These are phyloP conservation scores for Sinohyriopsis cumingii DNA, from an alignment of 2,888 invertebrate genomes.

Conservation along the genomic window DNA sequence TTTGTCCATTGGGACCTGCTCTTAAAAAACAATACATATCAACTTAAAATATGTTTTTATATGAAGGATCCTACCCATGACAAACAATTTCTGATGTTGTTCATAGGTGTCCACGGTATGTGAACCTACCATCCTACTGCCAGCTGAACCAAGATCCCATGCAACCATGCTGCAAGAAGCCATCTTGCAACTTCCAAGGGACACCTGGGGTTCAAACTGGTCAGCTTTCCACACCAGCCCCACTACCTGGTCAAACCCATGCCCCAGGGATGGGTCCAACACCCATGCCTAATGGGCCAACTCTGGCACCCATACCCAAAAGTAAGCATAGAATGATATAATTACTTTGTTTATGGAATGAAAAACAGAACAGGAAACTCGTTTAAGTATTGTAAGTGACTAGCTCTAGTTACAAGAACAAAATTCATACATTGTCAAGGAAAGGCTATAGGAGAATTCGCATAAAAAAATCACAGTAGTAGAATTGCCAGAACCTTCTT, in stretches of 20 bases:
- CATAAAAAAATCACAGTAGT: too few relatives aligned
- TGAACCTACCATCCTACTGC: slow-evolving; percentile 49
- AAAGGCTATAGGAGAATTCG: too few relatives aligned
- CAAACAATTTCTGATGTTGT: background rate
- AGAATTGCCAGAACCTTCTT: too few relatives aligned
- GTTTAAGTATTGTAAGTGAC: too few relatives aligned
- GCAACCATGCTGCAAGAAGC: slow-evolving; percentile 52
- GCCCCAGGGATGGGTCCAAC: slow-evolving; percentile 26
- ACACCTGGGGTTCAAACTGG: slow-evolving; percentile 32
- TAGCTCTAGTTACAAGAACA: too few relatives aligned
- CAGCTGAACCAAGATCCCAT: slow-evolving; percentile 42
- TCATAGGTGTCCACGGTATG: slow-evolving; percentile 50
- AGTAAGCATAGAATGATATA: slow-evolving; percentile 25
- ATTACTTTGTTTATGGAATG: too few relatives aligned
- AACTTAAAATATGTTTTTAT: too few relatives aligned
- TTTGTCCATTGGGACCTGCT: too few relatives aligned
- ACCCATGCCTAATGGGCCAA: slow-evolving; percentile 20
- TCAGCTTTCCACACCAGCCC: slow-evolving; percentile 23
- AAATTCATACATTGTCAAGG: too few relatives aligned
- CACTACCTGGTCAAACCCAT: slow-evolving; percentile 22
- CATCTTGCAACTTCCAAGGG: slow-evolving; percentile 44
- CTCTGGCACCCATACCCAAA: slow-evolving; percentile 34
- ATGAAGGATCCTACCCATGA: too few relatives aligned
- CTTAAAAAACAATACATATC: too few relatives aligned
- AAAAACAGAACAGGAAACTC: too few relatives aligned